These are phyloP conservation scores for Anhinga rufa DNA, from an alignment of 2,113 vertebrate species.

Conservation along the genomic window DNA sequence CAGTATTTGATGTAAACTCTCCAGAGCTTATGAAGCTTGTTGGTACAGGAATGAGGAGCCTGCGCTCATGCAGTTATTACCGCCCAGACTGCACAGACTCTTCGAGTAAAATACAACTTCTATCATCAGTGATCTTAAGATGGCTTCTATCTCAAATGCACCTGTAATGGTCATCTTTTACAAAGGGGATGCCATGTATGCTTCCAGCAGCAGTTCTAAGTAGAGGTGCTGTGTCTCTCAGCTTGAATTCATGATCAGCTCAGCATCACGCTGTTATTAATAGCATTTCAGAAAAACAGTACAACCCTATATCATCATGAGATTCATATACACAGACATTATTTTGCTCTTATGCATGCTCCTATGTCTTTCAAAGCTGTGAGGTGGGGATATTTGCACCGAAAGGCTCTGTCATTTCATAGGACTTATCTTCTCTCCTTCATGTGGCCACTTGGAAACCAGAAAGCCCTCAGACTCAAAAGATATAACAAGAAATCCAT, in stretches of 20 bases:
- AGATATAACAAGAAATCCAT: not conserved
- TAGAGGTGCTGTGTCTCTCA: not conserved
- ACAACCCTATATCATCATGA: not conserved
- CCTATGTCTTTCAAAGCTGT: not conserved
- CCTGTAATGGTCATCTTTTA: not conserved
- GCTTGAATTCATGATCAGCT: not conserved
- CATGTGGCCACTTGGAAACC: not conserved
- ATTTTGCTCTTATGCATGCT: not conserved
- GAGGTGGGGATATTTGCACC: not conserved
- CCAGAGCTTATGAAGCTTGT: not conserved
- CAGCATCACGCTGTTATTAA: not conserved
- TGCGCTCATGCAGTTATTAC: not conserved
- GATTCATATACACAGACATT: not conserved
- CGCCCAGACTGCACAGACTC: not conserved
- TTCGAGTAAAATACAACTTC: not conserved
- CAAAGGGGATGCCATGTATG: not conserved
- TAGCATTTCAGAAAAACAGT: not conserved
- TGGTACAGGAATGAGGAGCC: not conserved
- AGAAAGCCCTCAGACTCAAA: not conserved
- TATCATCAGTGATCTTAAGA: not conserved
- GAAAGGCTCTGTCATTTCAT: not conserved
- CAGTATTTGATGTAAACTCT: not conserved
- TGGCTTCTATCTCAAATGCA: not conserved
- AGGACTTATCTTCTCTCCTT: not conserved
- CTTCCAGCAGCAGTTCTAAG: not conserved